Evolutionary conservation across 2,888 invertebrate genomes (phyloP), one percentile per base, ranked within the genome.

Genomic region (Abrostola triplasia): DNA sequence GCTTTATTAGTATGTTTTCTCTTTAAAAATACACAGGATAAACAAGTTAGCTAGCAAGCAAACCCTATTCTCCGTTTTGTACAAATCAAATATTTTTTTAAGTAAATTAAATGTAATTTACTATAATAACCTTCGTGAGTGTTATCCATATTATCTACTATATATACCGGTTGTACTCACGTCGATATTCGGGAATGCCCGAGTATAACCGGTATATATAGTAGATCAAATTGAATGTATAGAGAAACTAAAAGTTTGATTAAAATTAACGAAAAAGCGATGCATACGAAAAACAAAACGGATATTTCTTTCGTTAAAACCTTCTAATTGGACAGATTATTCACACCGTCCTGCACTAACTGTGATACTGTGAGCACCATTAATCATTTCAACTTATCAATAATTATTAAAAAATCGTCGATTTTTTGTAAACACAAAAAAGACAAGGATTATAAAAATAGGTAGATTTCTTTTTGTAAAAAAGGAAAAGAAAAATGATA

Each of bases 261-360:
- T 36, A 40, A 58, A 53, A 57, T 41, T 42, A n/a, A 63, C 54
- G 47, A 65, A 70, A 76, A 72, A 70, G 67, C 76, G 67, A 69
- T 56, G 48, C 57, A 59, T 10, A 64, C 65, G 40, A 12, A 52
- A 59, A 59, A 60, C 47, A 35, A 47, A 76, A 57, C 58, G 66
- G 56, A 71, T 24, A 24, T 24, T 78, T 64, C 64, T 81, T 80
- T 71, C 63, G 54, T 76, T 81, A 79, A 64, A 75, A 61, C 54
- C 70, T 64, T 75, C 53, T 74, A 62, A 75, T 54, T 79, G 76
- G 79, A 79, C 81, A 71, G 71, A 73, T 58, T 62, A 48, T 73
- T 67, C 77, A 73, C 73, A 77, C 73, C 73, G 59, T 75, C 55
- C 36, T 58, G 56, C 12, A 38, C 50, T 75, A 62, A 53, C 35